phyloP scores from a whole-genome alignment of 2,888 invertebrate genomes.

The Abrostola triplasia region DNA sequence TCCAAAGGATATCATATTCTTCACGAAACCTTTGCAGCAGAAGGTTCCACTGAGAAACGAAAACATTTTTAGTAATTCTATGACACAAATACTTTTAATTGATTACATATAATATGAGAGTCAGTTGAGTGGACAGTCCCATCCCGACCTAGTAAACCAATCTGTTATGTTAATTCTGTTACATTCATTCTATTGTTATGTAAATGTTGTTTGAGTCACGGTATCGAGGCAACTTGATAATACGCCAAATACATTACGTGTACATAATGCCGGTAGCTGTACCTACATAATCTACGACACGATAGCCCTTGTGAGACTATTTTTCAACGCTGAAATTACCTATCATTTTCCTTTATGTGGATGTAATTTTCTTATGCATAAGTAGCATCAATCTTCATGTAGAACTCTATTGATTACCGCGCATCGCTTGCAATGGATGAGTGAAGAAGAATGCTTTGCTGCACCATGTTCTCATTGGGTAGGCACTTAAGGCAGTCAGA shows the following conservation, averaged over 20 bases:
- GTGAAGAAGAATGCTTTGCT: too few species aligned
- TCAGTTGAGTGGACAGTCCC: conserved; percentile 48
- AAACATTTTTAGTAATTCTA: neutral
- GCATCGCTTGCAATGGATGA: too few species aligned
- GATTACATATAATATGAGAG: conserved; percentile 28
- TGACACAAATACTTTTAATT: conserved; percentile 11
- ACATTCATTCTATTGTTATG: conserved; percentile 78
- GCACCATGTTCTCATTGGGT: too few species aligned
- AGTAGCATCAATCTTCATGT: too few species aligned
- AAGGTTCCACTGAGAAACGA: neutral
- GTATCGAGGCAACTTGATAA: conserved; percentile 52
- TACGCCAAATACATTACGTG: conserved; percentile 52
- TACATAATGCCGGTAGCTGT: conserved; percentile 26
- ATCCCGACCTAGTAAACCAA: conserved; percentile 75
- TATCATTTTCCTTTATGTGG: conserved; percentile 31
- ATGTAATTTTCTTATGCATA: neutral
- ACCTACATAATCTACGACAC: conserved; percentile 20
- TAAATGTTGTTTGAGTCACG: conserved; percentile 66
- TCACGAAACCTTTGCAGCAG: neutral
- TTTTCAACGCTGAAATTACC: conserved; percentile 31
- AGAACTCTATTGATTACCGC: neutral
- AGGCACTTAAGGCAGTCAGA: too few species aligned
- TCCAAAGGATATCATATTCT: neutral
- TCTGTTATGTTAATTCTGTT: conserved; percentile 78
- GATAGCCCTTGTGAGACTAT: conserved; percentile 25